Conservation (phyloP, 2,113 vertebrate species). For the Polypterus bichir region DNA sequence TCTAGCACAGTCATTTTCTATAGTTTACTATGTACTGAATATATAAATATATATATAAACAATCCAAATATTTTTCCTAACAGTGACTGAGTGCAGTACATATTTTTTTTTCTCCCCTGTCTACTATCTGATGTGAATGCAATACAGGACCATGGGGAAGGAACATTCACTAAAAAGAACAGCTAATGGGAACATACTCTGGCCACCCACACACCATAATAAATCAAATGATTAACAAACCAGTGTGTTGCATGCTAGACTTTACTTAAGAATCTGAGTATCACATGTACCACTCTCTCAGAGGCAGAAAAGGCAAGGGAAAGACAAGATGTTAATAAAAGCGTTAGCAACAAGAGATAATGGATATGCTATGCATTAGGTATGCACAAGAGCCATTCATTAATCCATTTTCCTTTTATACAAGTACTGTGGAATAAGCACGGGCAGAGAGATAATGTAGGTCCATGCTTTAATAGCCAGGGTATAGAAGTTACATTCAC, state of each 20-base stretch:
- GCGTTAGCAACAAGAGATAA: conserved; percentile 31
- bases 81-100: no score
- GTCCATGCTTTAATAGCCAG: conserved; percentile 19
- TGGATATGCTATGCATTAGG: conserved; percentile 32
- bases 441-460: conserved; percentile 22
- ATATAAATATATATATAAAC: no score
- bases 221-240: background rate
- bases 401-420: conserved; percentile 9
- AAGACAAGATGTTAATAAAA: conserved; percentile 40
- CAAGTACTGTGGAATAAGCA: conserved; percentile 9
- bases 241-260: conserved; percentile 9
- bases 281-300: conserved; percentile 10
- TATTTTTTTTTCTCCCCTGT: no score
- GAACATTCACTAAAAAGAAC: conserved; percentile 6
- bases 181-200: background rate
- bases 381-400: conserved; percentile 12
- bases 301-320: conserved; percentile 16
- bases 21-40: no score
- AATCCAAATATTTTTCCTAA: no score
- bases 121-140: background rate
- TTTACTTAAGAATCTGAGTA: conserved; percentile 11
- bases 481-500: background rate
- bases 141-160: background rate
- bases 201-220: background rate
- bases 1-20: no score